phyloP scores from a whole-genome alignment of 2,797 vertebrate genomes.

The Podarcis lilfordi region DNA sequence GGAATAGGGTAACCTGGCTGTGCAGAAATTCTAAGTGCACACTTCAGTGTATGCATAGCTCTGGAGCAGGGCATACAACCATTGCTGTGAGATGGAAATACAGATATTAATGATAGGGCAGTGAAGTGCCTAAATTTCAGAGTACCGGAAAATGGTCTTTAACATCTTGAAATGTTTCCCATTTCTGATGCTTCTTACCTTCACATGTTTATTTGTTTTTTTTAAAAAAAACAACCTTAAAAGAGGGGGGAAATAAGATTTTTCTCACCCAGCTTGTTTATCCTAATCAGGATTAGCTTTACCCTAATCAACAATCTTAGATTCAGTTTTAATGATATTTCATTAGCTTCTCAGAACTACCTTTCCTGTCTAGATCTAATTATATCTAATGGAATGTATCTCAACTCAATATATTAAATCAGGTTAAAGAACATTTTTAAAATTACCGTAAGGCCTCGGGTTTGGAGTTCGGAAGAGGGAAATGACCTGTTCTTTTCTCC shows the following conservation, averaged over 20 bases:
- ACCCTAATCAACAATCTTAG: conserved; percentile 85
- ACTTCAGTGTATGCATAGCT: neutral
- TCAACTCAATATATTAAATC: conserved; percentile 86
- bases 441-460: conserved; percentile 72
- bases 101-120: neutral
- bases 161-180: conserved; percentile 55
- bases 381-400: conserved; percentile 87
- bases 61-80: neutral
- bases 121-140: conserved; percentile 21
- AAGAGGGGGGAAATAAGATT: conserved; percentile 73
- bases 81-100: neutral
- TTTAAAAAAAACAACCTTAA: conserved; percentile 66
- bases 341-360: conserved; percentile 85
- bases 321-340: conserved; percentile 86
- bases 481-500: conserved; percentile 51
- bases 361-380: conserved; percentile 86
- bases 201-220: conserved; percentile 26
- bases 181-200: conserved; percentile 60
- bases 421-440: conserved; percentile 76
- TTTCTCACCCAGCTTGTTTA: conserved; percentile 81
- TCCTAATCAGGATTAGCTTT: conserved; percentile 85
- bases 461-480: conserved; percentile 46
- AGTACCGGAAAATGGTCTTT: conserved; percentile 43
- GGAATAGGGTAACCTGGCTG: neutral
- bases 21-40: neutral